A percentile compares a stretch with the other conserved stretches of the same genome.
phyloP scores from a whole-genome alignment of 2,113 vertebrate genomes.

The Marmota monax region DNA sequence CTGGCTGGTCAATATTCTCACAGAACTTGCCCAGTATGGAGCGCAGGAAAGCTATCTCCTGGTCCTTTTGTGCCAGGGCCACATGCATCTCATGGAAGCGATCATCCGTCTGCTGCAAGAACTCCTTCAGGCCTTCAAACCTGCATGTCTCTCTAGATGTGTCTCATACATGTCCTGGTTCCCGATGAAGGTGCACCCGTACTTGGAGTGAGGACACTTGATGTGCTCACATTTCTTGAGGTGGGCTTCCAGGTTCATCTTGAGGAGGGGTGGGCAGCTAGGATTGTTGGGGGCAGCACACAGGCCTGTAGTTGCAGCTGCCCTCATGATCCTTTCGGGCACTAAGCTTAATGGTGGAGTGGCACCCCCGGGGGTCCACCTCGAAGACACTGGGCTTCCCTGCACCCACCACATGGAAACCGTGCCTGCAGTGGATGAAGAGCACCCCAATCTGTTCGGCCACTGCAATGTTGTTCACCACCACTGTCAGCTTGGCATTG shows the following conservation, averaged over 20 bases:
- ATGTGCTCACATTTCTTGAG: slow-evolving; percentile 99
- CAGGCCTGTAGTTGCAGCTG: slow-evolving; percentile 97
- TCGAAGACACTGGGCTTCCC: slow-evolving; percentile 94
- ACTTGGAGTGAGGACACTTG: slow-evolving; percentile 99
- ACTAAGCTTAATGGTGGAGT: slow-evolving; percentile 97
- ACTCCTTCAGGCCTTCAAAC: slow-evolving; percentile 98
- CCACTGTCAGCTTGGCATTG: slow-evolving; percentile 97
- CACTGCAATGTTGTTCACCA: slow-evolving; percentile 98
- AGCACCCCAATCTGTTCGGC: slow-evolving; percentile 99
- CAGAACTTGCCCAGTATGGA: slow-evolving; percentile 99
- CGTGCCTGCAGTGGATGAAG: slow-evolving; percentile 98
- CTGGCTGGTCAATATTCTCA: slow-evolving; percentile 97
- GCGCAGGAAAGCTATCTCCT: slow-evolving; percentile 98
- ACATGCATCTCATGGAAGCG: slow-evolving; percentile 99
- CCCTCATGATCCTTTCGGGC: slow-evolving; percentile 97
- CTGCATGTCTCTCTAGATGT: slow-evolving; percentile 96
- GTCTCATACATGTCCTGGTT: slow-evolving; percentile 99
- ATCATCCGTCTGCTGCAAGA: slow-evolving; percentile 98
- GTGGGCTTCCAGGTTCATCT: slow-evolving; percentile 98
- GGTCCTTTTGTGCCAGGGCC: slow-evolving; percentile 98
- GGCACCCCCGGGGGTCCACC: slow-evolving; percentile 97
- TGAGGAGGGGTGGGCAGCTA: slow-evolving; percentile 96
- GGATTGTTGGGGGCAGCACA: slow-evolving; percentile 99
- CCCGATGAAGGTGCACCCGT: slow-evolving; percentile 98
- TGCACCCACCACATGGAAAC: slow-evolving; percentile 90